A percentile compares a stretch with the other conserved stretches of the same genome.
phyloP scores from a whole-genome alignment of 2,888 invertebrate species.

The Xylota sylvarum region DNA sequence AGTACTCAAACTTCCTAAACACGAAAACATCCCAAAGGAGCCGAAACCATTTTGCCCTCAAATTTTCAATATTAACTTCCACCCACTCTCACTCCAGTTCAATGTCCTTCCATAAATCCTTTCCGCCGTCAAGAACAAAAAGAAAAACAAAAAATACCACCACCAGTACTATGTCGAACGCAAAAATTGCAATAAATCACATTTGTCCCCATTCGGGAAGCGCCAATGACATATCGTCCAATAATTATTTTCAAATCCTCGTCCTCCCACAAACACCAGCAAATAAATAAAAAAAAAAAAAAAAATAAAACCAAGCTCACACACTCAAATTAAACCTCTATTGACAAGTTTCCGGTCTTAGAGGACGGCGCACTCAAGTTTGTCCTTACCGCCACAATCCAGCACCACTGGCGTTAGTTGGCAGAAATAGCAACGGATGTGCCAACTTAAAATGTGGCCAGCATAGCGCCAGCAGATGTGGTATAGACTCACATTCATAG shows the following conservation, averaged over 20 bases:
- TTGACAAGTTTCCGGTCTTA: constrained; percentile 71
- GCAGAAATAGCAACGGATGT: constrained; percentile 48
- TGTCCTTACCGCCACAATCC: constrained; percentile 41
- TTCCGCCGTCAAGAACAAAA: constrained; percentile 10
- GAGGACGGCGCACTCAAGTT: constrained; percentile 59
- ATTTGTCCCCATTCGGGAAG: constrained; percentile 52
- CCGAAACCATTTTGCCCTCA: too few species aligned
- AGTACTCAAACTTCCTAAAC: too few species aligned
- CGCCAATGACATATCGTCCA: constrained; percentile 56
- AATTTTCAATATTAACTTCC: not conserved
- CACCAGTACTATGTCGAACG: constrained; percentile 4
- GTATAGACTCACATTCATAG: constrained; percentile 40
- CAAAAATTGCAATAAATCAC: constrained; percentile 60
- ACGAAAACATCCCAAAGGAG: not conserved
- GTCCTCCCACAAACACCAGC: constrained; percentile 40
- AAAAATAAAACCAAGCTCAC: constrained; percentile 28
- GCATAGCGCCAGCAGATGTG: constrained; percentile 29
- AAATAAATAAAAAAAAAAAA: constrained; percentile 36
- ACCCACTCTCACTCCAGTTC: constrained; percentile 7
- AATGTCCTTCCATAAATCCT: constrained; percentile 35
- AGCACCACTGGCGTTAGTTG: constrained; percentile 32
- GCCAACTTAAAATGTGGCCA: constrained; percentile 63
- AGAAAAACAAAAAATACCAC: not conserved
- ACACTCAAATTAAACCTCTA: constrained; percentile 58
- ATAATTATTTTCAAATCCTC: constrained; percentile 65